Conservation (phyloP, 2,797 vertebrate genomes). For the Galaxias olidus region DNA sequence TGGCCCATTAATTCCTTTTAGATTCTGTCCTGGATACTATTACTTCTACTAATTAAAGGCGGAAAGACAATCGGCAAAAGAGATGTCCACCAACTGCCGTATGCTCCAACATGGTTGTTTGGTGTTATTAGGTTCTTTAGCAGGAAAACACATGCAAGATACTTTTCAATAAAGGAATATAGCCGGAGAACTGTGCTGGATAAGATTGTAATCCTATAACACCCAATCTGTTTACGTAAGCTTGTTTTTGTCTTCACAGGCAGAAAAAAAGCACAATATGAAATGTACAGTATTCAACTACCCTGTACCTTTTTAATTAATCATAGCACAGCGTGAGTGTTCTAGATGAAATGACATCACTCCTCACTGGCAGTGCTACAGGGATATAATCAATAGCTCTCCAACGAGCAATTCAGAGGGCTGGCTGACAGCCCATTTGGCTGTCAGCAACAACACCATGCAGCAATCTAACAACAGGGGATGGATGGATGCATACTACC, state of each 20-base stretch:
- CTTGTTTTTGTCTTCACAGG: too few relatives aligned
- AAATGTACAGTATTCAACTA: too few relatives aligned
- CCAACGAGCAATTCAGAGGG: slow-evolving; percentile 30
- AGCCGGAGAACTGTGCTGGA: too few relatives aligned
- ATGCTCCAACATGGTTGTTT: too few relatives aligned
- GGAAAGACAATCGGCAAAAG: slow-evolving; percentile 44
- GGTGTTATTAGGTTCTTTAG: too few relatives aligned
- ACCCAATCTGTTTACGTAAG: too few relatives aligned
- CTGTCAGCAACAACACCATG: slow-evolving; percentile 18
- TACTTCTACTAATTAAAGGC: slow-evolving; percentile 48
- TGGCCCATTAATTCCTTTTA: slow-evolving; percentile 69
- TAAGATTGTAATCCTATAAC: too few relatives aligned
- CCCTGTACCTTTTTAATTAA: slow-evolving; percentile 37
- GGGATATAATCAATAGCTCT: slow-evolving; percentile 47
- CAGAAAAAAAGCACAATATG: too few relatives aligned
- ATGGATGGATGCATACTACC: not conserved
- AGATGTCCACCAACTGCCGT: too few relatives aligned
- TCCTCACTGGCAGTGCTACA: slow-evolving; percentile 20
- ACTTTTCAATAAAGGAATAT: too few relatives aligned
- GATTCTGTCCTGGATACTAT: slow-evolving; percentile 35
- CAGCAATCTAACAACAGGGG: not conserved
- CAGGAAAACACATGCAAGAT: too few relatives aligned
- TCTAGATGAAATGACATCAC: slow-evolving; percentile 29
- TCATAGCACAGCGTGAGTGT: slow-evolving; percentile 30
- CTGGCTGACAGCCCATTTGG: slow-evolving; percentile 12